Base-by-base conservation (phyloP, 2,888 invertebrate genomes). In the Cerastis leucographa region DNA sequence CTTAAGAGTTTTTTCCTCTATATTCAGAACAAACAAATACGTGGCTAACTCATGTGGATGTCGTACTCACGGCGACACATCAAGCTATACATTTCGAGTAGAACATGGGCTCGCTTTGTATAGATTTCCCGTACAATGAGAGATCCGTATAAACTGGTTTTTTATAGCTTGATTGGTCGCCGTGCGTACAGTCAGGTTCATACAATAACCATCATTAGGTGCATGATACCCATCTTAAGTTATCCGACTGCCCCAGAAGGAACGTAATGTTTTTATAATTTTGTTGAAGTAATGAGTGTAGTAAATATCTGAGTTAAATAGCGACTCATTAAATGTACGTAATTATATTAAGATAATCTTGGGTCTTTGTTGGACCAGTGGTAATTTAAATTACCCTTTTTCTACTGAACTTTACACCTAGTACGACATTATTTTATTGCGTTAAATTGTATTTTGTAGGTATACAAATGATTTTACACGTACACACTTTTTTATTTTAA, bases 301-400 rank as follows among this genome's bases (percentile, higher is more conserved):
- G 70, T 35, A 12, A 11, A 42, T 44, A 61, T 22, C 35, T 14
- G 35, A 73, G 14, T 46, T 71, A 22, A 44, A 46, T 74, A 51
- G 25, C 22, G 54, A 54, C 51, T 61, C 44, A 61, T 49, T 51
- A 11, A 54, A 70, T 64, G 64, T 84, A 76, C 59, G 64, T 80
- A 76, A 76, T 76, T 66, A 83, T 65, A 66, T 44, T 74, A 83
- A 84, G 69, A 54, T 42, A 78, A 59, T 69, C 51, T 46, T 67
- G 14, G 59, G 54, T 78, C 73, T 84, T 76, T 84, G 80, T 84
- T 84, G 85, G 82, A 78, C 73, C 29, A 12, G 49, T 68, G 25
- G 25, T 74, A 56, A 59, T 71, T 29, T 46, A n/a, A 54, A 59
- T 69, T 54, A 46, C 42, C 5, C 44, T 64, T 68, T 71, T 72